phyloP scores from a whole-genome alignment of 2,888 invertebrate genomes.

The Noctua fimbriata region DNA sequence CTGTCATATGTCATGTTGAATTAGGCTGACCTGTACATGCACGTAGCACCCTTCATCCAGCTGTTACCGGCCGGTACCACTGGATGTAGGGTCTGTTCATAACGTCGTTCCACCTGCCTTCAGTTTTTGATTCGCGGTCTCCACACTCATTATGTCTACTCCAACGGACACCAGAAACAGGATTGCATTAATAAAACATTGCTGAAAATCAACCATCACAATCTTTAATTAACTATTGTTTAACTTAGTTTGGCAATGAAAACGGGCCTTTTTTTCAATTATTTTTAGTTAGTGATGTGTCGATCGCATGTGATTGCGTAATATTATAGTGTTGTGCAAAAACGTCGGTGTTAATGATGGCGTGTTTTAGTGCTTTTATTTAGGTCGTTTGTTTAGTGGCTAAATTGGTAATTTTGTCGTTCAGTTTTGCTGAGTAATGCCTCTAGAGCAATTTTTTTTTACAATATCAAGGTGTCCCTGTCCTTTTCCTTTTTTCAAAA shows the following conservation, averaged over 20 bases:
- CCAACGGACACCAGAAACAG: background rate
- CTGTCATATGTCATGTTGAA: background rate
- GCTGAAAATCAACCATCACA: too few species aligned
- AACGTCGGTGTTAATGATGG: background rate
- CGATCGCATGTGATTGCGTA: conserved; percentile 15
- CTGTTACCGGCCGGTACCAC: too few species aligned
- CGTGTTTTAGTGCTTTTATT: conserved; percentile 24
- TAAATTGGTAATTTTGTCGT: conserved; percentile 12
- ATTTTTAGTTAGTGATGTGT: conserved; percentile 30
- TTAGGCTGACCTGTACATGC: background rate
- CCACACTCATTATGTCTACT: background rate
- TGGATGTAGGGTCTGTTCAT: too few species aligned
- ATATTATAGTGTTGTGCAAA: background rate
- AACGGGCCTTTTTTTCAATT: background rate
- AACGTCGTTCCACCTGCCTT: too few species aligned
- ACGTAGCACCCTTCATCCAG: too few species aligned
- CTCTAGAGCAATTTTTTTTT: too few species aligned
- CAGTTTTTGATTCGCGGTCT: background rate
- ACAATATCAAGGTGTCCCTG: too few species aligned
- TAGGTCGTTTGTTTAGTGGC: background rate
- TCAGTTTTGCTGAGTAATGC: conserved; percentile 1
- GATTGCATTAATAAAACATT: background rate
- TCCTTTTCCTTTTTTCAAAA: too few species aligned
- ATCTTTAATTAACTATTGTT: background rate
- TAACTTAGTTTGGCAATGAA: background rate